Evolutionary conservation across 2,113 vertebrate species (phyloP), one percentile per base, ranked within the genome.

Genomic region (Hypocryptadius cinnamomeus): DNA sequence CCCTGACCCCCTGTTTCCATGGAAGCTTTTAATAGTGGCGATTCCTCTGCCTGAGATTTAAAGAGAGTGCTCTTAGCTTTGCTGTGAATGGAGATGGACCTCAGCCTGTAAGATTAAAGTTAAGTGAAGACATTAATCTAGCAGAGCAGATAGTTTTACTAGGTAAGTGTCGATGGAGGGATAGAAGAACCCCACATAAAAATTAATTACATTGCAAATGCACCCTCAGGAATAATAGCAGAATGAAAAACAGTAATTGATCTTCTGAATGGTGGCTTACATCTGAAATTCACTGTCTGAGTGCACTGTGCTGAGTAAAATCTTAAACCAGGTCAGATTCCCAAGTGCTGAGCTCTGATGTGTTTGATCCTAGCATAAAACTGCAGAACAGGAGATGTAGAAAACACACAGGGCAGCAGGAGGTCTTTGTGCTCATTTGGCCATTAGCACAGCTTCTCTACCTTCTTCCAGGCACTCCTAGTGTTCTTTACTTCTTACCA

Each of bases 201-300:
- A 94, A 96, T 90, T 95, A 95, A 96, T 95, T 95, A 90, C 79
- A 95, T 45, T 83, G 89, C 77, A 87, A 90, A 68, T 56, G 50
- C 72, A 90, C 94, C 84, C 94, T 83, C 51, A 87, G 94, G 92
- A 91, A 74, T 82, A 92, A 85, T 1, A 72, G 50, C 66, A 78
- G 76, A 78, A 87, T 77, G 87, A 90, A 94, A 90, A 85, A 18
- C 35, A 92, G 73, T 85, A 94, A 89, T 57, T 74, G 91, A 91
- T 94, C 90, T 89, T 77, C 79, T 72, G 54, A 85, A 89, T 4
- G 4, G 60, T 1, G 0, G 80, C 74, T 95, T 83, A 51, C 60
- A 88, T 90, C 65, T 84, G 51, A 89, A 92, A 95, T 83, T 89
- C 27, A 3, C 77, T 89, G 79, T 65, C 57, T 79, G 77, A 90